Base-by-base conservation (phyloP, 2,113 vertebrate genomes). In the Rhegmatorhina hoffmannsi region DNA sequence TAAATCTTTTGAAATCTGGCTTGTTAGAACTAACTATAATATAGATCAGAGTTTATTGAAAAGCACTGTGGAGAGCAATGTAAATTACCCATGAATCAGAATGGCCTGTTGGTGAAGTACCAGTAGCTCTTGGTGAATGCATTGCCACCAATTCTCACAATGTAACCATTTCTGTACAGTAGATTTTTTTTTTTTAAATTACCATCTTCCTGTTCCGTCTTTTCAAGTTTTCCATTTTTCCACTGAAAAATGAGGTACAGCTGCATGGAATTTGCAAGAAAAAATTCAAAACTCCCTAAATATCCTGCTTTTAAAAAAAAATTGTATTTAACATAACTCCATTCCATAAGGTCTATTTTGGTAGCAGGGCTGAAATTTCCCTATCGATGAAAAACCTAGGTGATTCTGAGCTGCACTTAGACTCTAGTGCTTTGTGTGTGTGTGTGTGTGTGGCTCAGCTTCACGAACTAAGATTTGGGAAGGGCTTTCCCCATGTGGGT, bases 1-100 rank as follows among this genome's bases (percentile, higher is more conserved):
- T 97, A 97, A 97, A 94, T 11, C 94, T 97, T 98, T 97, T 97
- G 97, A 97, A 97, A 97, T 77, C 44, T 73, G 68, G 83, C 88
- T 96, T 95, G 95, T 67, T 70, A 87, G 79, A 97, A 91, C 62
- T 43, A 63, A 96, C 90, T 95, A 62, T 83, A 69, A 90, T 91
- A 94, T 87, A 91, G 96, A 97, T 92, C 85, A 90, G 88, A 97
- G 89, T 86, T 97, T 93, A 90, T 88, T 91, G 92, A 94, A 94
- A 96, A 95, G 67, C 73, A 34, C 66, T 52, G 29, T 46, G 82
- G 84, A 89, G n/a, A 87, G 33, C 87, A 95, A 94, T 62, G 73
- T 16, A 84, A 94, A 80, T 89, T 92, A 49, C 56, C 20, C 3
- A 2, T 63, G 53, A 95, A 94, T 82, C 58, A 93, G 31, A 86